A percentile compares a stretch with the other conserved stretches of the same genome.
These are phyloP conservation scores for Hephaestus fuliginosus DNA, from an alignment of 2,797 vertebrate species.

Conservation along the genomic window DNA sequence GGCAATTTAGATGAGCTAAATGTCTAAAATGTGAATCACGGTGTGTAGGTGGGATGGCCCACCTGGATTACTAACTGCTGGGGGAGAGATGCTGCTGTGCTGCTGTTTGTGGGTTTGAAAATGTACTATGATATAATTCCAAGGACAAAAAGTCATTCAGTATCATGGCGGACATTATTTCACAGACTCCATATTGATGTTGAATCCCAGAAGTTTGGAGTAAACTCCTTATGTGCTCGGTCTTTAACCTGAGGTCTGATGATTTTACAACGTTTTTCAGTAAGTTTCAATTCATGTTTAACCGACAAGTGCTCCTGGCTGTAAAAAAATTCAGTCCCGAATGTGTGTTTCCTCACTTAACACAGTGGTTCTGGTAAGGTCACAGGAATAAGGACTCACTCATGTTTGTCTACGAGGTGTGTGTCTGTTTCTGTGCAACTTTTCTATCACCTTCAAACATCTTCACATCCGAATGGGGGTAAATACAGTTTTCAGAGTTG, in stretches of 20 bases:
- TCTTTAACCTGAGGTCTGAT: neutral
- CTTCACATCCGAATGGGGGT: neutral
- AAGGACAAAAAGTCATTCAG: slow-evolving; percentile 19
- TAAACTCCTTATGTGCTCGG: neutral
- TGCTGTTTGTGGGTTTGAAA: slow-evolving; percentile 61
- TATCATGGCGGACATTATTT: slow-evolving; percentile 3
- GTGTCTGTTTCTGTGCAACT: slow-evolving; percentile 1
- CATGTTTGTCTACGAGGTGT: neutral
- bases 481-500: slow-evolving; percentile 28
- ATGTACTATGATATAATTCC: slow-evolving; percentile 53
- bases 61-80: slow-evolving; percentile 75
- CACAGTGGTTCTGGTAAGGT: neutral
- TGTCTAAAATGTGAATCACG: slow-evolving; percentile 73
- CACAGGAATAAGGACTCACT: neutral
- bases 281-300: slow-evolving; percentile 9
- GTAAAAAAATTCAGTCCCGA: neutral
- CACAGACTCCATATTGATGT: slow-evolving; percentile 14
- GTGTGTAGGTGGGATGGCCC: slow-evolving; percentile 67
- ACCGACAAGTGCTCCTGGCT: neutral
- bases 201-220: slow-evolving; percentile 5
- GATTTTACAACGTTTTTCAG: neutral
- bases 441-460: too few species aligned
- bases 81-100: slow-evolving; percentile 51
- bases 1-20: slow-evolving; percentile 66
- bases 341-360: slow-evolving; percentile 1